Base-by-base conservation (phyloP, 2,113 vertebrate genomes). In the Prietella phreatophila region DNA sequence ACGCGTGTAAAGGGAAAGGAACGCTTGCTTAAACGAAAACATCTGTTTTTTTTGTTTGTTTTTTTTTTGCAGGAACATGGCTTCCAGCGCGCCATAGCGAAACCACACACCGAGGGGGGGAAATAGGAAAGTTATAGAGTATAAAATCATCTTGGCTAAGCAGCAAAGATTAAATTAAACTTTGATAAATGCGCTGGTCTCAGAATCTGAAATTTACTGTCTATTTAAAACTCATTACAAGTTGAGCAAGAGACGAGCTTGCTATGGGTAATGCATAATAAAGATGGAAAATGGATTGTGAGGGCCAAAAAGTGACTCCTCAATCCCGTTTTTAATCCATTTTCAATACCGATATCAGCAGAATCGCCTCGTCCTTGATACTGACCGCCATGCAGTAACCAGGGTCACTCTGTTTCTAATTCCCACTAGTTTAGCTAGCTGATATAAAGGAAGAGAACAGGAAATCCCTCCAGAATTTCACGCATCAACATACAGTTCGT, bases 11-110 rank as follows among this genome's bases (percentile, higher is more conserved):
- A 88, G 55, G 30, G 13, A 60, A 9, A 36, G 20, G 19, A 25
- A 39, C 33, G 11, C 56, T 42, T 14, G 22, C 88, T 87, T 88
- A 69, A 93, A 87, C 78, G 25, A 89, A 92, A 92, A 89, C 90
- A 89, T 87, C 69, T 91, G n/a, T 56, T 60, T 25, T n/a, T n/a
- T n/a, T n/a, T n/a, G n/a, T n/a, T n/a, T n/a, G n/a, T n/a, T n/a
- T n/a, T n/a, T n/a, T n/a, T 39, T 39, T 33, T 20, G 55, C 30
- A 73, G 86, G 78, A 36, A 63, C 84, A 36, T 2, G n/a, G 47
- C 86, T 75, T 60, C 79, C 53, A 58, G 79, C 4, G 30, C 8
- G 30, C 47, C 22, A 30, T 58, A 36, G n/a, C 9, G 10, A 60
- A 82, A 36, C 55, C 55, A 25, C 55, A 82, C 5, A 60, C 30